These are phyloP conservation scores for Calliphora vicina DNA, from an alignment of 1,140 invertebrate genomes.

Conservation along the genomic window DNA sequence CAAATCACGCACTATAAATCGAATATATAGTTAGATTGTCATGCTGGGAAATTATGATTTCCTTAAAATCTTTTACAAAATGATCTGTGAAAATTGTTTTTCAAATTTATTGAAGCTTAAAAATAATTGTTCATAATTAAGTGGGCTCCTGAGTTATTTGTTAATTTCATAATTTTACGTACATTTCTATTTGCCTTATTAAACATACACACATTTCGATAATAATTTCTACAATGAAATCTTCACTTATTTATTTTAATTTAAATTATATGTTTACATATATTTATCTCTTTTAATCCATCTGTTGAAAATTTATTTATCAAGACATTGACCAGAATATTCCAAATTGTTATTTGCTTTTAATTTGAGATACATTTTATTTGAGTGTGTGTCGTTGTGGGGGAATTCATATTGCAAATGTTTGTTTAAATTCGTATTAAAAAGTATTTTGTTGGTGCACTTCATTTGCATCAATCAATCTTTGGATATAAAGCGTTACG, in stretches of 20 bases:
- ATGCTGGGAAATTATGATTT: neutral
- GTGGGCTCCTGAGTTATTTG: neutral
- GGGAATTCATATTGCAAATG: neutral
- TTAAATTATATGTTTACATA: no score
- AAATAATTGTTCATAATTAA: neutral
- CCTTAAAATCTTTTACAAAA: neutral
- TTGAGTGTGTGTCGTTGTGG: neutral
- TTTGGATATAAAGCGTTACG: conserved; percentile 6
- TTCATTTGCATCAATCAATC: conserved; percentile 38
- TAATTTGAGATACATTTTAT: neutral
- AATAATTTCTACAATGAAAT: no score
- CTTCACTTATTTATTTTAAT: neutral
- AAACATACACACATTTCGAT: no score
- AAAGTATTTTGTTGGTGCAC: conserved; percentile 35
- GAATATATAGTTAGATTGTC: no score
- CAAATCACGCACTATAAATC: no score
- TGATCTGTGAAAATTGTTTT: neutral
- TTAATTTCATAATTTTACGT: no score
- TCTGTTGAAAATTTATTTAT: neutral
- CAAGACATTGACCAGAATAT: neutral
- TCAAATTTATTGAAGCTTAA: neutral
- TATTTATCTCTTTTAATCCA: neutral
- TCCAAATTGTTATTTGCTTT: neutral
- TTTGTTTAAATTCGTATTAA: conserved; percentile 7
- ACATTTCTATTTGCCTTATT: no score